Base-by-base conservation (phyloP, 2,797 vertebrate genomes). In the Pseudomugil gertrudae region DNA sequence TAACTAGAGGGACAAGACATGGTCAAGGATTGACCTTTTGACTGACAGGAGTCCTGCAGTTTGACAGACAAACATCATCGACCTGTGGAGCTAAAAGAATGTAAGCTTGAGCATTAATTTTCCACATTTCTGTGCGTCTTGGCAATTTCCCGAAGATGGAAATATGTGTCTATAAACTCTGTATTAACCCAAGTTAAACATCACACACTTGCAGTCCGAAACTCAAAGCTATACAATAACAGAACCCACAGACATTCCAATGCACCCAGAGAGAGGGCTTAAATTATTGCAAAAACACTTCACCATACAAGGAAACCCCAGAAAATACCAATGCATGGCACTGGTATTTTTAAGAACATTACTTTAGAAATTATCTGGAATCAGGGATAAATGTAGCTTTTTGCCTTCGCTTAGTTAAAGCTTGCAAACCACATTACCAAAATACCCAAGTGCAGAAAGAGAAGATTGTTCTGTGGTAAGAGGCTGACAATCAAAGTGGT, bases 111-210 rank as follows among this genome's bases (percentile, higher is more conserved):
- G 66, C 80, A 73, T 33, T 68, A 65, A 48, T 83, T 89, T 87
- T 86, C 71, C 77, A 68, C 75, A 60, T 77, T 69, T 82, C 52
- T 66, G 33, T 33, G 23, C 57, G 66, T 84, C 87, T 83, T 76
- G 45, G 66, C 63, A 73, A 43, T 65, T 66, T 88, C 78, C 68
- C 8, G 66, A 67, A 73, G 72, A 71, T 80, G 74, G 81, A 85
- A 85, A 85, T 82, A 72, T 81, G 60, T 74, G 68, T 85, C 56
- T 24, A n/a, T 67, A 26, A 65, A 68, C 35, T 66, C 68, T 3
- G 9, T 51, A 84, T 89, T 69, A 86, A 78, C 88, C 87, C 84
- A 91, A 90, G 78, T 85, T 77, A 88, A 92, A 90, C 87, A 90
- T 78, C 78, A 63, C 86, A 62, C 64, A 30, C 63, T 74, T 73